Evolutionary conservation across 1,140 invertebrate genomes (phyloP), one percentile per base, ranked within the genome.

Genomic region (Trichonephila clavata): DNA sequence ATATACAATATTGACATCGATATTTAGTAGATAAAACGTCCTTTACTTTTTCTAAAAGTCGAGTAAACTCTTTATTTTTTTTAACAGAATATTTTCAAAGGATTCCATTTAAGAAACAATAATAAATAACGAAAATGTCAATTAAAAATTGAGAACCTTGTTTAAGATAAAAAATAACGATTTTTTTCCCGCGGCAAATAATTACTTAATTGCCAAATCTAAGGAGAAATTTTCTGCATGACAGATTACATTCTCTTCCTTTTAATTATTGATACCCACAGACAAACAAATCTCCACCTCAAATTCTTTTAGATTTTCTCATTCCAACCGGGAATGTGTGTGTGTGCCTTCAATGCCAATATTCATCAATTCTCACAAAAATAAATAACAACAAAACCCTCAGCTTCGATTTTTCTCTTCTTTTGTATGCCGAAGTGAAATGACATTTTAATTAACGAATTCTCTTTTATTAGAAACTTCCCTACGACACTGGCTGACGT

Each of bases 361-460:
- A 77, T n/a, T 84, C 81, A 24, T 57, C 57, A 43, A 59, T 50
- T 24, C n/a, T 3, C 10, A 16, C 21, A n/a, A 84, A 84, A 84
- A 84, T 77, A 77, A 77, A 84, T 43, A 59, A 86, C 27, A 86
- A 50, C 50, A 24, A 24, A 60, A 57, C 21, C 20, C 27, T 10
- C n/a, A 5, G 0, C 4, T 77, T 77, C 71, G 71, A 77, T 77
- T 77, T 77, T 39, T 39, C 71, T 77, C 27, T 63, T 50, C 27
- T 32, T 60, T 77, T 77, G 71, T 77, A 27, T 18, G 71, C 32
- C 2, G 27, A 77, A 20, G 27, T 24, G 27, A 77, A 86, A 59
- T 88, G 68, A 77, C 50, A 77, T 43, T 91, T 91, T 91, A 91
- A 91, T 91, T 91, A 91, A 91, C 57, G 89, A 91, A 81, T 91